Base-by-base conservation (phyloP, 2,888 invertebrate species). In the Nineta flava region DNA sequence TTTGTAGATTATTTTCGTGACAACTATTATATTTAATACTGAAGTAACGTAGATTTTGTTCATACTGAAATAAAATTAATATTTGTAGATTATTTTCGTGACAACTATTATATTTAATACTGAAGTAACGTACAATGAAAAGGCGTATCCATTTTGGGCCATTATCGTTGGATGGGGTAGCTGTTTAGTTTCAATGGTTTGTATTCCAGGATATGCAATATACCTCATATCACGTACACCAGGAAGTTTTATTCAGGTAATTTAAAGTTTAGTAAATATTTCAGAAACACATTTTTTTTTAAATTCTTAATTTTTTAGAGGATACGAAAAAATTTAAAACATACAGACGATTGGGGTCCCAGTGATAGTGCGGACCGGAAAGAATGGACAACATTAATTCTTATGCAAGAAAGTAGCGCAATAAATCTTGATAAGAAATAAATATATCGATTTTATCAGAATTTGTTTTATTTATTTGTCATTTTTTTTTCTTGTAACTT, bases 201-300 rank as follows among this genome's bases (percentile, higher is more conserved):
- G 81, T 59, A 85, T 93, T 57, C 93, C 92, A 1, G 59, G 71
- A 4, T 81, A 79, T 60, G 70, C 79, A 53, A 57, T 84, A 2
- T 81, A 75, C 59, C 71, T 72, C 50, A 55, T 73, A 46, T 53
- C 60, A 12, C 53, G 48, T 15, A 59, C 61, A 15, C 62, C 55
- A 57, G 71, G 68, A 57, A 63, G 69, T 34, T 54, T 74, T 1
- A 51, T 65, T 21, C 61, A 73, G 63, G 75, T 75, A 62, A 57
- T 53, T 53, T 32, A 19, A 10, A 10, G 26, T 41, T 45, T 13
- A 15, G 12, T 17, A 48, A 7, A 16, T 1, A 17, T 7, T 9
- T 17, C n/a, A 45, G 2, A 2, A 19, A n/a, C 7, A 3, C 15
- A 10, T 17, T 46, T 32, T 9, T 2, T 31, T n/a, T 15, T 9